phyloP scores from a whole-genome alignment of 2,113 vertebrate genomes.

The Silurus asotus region DNA sequence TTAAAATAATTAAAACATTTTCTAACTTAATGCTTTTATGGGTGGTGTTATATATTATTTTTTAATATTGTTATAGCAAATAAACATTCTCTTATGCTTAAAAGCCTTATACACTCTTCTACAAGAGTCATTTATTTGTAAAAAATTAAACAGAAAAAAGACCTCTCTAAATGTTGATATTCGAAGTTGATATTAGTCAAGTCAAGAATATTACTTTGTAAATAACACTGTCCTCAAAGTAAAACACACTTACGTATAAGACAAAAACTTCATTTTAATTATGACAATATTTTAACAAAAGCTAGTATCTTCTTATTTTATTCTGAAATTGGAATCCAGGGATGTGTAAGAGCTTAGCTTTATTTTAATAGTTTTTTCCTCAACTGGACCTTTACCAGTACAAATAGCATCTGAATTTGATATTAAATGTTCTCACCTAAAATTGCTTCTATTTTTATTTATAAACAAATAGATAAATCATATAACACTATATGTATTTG shows the following conservation, averaged over 20 bases:
- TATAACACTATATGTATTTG: not conserved
- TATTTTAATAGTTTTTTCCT: not conserved
- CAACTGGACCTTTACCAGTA: not conserved
- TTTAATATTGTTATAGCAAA: not conserved
- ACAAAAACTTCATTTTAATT: not conserved
- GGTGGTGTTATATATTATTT: not conserved
- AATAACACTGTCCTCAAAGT: not conserved
- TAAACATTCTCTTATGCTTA: not conserved
- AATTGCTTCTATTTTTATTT: not conserved
- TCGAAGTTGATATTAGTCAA: too few relatives aligned
- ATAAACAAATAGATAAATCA: not conserved
- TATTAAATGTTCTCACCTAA: not conserved
- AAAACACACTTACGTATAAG: not conserved
- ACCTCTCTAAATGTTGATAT: too few relatives aligned
- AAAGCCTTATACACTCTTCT: not conserved
- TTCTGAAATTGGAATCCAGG: not conserved
- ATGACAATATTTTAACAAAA: not conserved
- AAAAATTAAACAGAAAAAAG: too few relatives aligned
- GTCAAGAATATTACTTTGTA: too few relatives aligned
- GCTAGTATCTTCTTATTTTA: not conserved
- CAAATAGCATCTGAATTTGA: not conserved
- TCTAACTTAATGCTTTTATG: not conserved
- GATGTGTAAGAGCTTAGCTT: not conserved
- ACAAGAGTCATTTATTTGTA: too few relatives aligned
- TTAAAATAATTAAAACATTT: not conserved